Conservation (phyloP, 1,140 invertebrate species). For the Sitophilus oryzae region DNA sequence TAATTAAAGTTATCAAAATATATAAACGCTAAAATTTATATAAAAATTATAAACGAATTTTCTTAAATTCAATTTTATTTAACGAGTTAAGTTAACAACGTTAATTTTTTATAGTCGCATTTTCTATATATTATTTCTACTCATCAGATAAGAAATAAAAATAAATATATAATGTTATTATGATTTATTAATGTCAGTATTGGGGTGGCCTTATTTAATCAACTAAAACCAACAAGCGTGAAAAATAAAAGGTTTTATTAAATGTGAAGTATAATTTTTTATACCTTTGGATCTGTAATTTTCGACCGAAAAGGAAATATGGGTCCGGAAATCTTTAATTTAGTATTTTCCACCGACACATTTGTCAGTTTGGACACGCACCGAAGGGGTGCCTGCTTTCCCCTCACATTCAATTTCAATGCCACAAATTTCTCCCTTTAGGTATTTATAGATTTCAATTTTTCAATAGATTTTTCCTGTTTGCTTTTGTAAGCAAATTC, state of each 20-base stretch:
- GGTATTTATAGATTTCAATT: slow-evolving; percentile 5
- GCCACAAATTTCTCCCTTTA: slow-evolving; percentile 6
- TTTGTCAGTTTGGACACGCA: slow-evolving; percentile 10
- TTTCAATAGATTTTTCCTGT: slow-evolving; percentile 6
- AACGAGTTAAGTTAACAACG: too few relatives aligned
- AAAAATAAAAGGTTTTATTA: slow-evolving; percentile 9
- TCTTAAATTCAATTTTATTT: too few relatives aligned
- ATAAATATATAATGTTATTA: too few relatives aligned
- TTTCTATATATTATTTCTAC: too few relatives aligned
- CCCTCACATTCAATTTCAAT: slow-evolving; percentile 1
- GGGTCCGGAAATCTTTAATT: slow-evolving; percentile 3
- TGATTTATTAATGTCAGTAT: too few relatives aligned
- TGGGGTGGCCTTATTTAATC: too few relatives aligned
- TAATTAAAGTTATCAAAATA: too few relatives aligned
- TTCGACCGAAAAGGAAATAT: slow-evolving; percentile 3
- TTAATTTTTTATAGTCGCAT: too few relatives aligned
- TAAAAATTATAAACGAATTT: too few relatives aligned
- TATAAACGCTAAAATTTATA: too few relatives aligned
- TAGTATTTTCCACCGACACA: slow-evolving; percentile 2
- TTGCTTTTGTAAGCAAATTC: too few relatives aligned
- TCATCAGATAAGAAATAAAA: too few relatives aligned
- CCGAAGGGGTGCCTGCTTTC: neutral
- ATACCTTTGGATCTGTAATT: neutral
- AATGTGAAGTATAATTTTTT: neutral
- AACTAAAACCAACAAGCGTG: slow-evolving; percentile 4